Evolutionary conservation across 64 coral and sea anemone species (phyloP).

Genomic region (Stylophora pistillata): DNA sequence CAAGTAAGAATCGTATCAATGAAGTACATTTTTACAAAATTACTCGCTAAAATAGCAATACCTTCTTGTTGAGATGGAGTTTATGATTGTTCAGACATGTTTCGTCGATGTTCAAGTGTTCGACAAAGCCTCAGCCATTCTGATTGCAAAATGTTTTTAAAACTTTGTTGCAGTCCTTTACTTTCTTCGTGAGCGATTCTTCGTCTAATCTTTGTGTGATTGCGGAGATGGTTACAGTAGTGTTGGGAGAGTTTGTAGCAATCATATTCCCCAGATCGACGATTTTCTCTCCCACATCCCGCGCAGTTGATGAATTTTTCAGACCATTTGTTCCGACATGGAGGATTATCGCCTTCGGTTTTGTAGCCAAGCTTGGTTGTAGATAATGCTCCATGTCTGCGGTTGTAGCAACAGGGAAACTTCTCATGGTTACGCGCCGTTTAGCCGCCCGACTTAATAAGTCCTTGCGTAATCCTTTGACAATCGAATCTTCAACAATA

Average conservation of each 20-base stretch:
- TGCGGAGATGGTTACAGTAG: constrained; percentile 3
- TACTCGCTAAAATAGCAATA: constrained; percentile 43
- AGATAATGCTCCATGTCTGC: background rate
- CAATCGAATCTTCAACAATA: too few relatives aligned
- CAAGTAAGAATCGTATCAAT: constrained; percentile 21
- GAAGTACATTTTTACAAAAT: constrained; percentile 36
- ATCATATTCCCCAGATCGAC: constrained; percentile 2
- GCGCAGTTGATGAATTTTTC: background rate
- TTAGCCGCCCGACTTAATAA: background rate
- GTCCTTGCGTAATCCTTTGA: too few relatives aligned
- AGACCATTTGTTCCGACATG: background rate
- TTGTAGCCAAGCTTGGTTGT: constrained; percentile 14
- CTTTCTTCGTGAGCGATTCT: constrained; percentile 5
- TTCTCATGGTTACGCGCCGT: too few relatives aligned
- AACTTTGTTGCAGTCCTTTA: constrained; percentile 25
- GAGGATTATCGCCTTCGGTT: too few relatives aligned
- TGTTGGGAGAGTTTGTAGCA: constrained; percentile 11
- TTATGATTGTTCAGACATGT: constrained; percentile 47
- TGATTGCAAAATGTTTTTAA: constrained; percentile 12
- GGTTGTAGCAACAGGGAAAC: background rate
- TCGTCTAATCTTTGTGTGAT: constrained; percentile 34
- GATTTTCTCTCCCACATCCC: constrained; percentile 6
- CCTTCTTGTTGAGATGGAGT: constrained; percentile 42
- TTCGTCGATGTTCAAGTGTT: constrained; percentile 21
- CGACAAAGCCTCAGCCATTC: background rate